Conservation (phyloP, 1,140 invertebrate genomes). For the Agrypnia vestita region DNA sequence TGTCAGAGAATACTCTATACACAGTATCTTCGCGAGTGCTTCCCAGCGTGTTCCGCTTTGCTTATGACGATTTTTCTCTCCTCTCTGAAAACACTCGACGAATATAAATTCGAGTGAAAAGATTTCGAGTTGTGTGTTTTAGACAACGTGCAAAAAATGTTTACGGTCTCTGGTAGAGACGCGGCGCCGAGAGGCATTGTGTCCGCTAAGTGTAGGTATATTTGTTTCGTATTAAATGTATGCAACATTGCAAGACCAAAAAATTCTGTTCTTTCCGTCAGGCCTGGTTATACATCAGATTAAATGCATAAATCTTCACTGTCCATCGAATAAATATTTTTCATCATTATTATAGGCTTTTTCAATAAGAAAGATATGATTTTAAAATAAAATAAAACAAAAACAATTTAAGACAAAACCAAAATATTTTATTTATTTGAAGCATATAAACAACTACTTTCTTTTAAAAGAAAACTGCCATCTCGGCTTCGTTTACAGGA, state of each 20-base stretch:
- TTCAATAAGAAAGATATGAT: no score
- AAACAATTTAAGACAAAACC: no score
- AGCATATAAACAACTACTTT: no score
- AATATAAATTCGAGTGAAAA: conserved; percentile 49
- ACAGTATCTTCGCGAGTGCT: conserved; percentile 18
- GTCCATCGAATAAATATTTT: no score
- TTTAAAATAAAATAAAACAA: no score
- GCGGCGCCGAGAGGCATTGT: conserved; percentile 4
- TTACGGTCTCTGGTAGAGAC: conserved; percentile 32
- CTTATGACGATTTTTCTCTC: conserved; percentile 29
- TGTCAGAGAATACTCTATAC: conserved; percentile 29
- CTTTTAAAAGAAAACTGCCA: no score
- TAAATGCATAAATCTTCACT: no score
- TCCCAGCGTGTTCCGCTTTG: conserved; percentile 33
- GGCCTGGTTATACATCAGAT: no score
- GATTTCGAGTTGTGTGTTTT: conserved; percentile 41
- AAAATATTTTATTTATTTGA: no score
- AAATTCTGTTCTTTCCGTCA: background rate
- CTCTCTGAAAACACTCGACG: conserved; percentile 28
- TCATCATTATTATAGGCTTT: no score
- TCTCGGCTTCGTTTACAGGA: no score
- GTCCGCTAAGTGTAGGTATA: conserved; percentile 10
- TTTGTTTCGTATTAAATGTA: conserved; percentile 26
- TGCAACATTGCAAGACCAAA: background rate
- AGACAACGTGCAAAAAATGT: conserved; percentile 33